Conservation (phyloP, 2,113 vertebrate genomes). For the Cygnus buccinator region DNA sequence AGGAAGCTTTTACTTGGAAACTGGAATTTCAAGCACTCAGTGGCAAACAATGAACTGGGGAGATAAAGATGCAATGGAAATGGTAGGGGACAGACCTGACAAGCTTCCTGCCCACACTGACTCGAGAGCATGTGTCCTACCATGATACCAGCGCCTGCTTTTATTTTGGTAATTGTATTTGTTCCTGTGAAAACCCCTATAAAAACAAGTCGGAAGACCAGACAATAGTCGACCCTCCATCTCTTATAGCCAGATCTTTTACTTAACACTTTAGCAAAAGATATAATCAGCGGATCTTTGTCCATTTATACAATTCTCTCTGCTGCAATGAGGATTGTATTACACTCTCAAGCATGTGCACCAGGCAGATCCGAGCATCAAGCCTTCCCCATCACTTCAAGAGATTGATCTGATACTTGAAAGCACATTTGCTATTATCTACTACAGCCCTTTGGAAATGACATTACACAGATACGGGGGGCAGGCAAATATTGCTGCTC, state of each 20-base stretch:
- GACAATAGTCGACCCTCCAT: conserved; percentile 71
- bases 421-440: conserved; percentile 51
- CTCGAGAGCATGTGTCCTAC: conserved; percentile 78
- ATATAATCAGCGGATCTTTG: conserved; percentile 79
- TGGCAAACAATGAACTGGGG: conserved; percentile 81
- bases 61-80: conserved; percentile 83
- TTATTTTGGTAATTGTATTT: conserved; percentile 81
- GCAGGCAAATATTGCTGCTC: conserved; percentile 24
- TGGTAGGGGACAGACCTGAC: conserved; percentile 72
- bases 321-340: conserved; percentile 77
- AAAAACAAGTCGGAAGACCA: conserved; percentile 79
- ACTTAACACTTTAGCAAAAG: conserved; percentile 84
- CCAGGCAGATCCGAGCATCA: conserved; percentile 1
- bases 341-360: conserved; percentile 75
- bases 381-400: conserved; percentile 20
- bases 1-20: conserved; percentile 86
- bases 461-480: not conserved
- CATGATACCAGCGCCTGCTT: conserved; percentile 82
- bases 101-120: conserved; percentile 81
- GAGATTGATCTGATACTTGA: conserved; percentile 52
- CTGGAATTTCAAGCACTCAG: conserved; percentile 79
- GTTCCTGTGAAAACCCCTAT: conserved; percentile 80
- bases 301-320: conserved; percentile 82
- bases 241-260: conserved; percentile 77
- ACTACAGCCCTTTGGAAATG: conserved; percentile 32